Base-by-base conservation (phyloP, 2,797 vertebrate genomes). In the Simalia tracyae region DNA sequence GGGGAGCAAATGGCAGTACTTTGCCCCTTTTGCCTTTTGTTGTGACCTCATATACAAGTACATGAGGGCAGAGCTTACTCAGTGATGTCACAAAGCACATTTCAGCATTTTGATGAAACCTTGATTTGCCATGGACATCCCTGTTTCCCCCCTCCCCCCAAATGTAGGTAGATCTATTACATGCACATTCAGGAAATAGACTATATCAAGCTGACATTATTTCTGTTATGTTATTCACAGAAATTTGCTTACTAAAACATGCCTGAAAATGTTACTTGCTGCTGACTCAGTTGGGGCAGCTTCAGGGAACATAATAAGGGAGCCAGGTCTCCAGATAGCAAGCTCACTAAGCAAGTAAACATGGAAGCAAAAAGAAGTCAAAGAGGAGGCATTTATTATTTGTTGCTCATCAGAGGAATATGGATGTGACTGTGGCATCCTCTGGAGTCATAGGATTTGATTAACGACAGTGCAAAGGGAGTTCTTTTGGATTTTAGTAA, bases 71-170 rank as follows among this genome's bases (percentile, higher is more conserved):
- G 15, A 36, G 31, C 31, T 72, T 72, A 72, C 6, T 19, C 31
- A 22, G 36, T 42, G 17, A 42, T 76, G 36, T 22, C 72, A 42
- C 72, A 76, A 42, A 42, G 36, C 17, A 42, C 22, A 0, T 76
- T 76, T 76, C 36, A 76, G 68, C 7, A 72, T 72, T 72, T 76
- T 76, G 31, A 76, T 76, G 2, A 42, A 76, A 76, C 36, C 31
- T 76, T 36, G 19, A 72, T 19, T 36, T 36, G 68, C 7, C 31
- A 76, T 76, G 68, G n/a, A 76, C 17, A 36, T 6, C 36, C 31
- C 36, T 76, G 31, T 42, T 72, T 6, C 17, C 0, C 6, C 31
- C n/a, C 64, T 5, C n/a, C n/a, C 31, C 6, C 17, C 0, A 8
- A 76, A 76, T 4, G 36, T 36, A 76, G 68, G 17, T 42, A 76